Evolutionary conservation across 2,888 invertebrate genomes (phyloP).

Genomic region (Melolontha melolontha): DNA sequence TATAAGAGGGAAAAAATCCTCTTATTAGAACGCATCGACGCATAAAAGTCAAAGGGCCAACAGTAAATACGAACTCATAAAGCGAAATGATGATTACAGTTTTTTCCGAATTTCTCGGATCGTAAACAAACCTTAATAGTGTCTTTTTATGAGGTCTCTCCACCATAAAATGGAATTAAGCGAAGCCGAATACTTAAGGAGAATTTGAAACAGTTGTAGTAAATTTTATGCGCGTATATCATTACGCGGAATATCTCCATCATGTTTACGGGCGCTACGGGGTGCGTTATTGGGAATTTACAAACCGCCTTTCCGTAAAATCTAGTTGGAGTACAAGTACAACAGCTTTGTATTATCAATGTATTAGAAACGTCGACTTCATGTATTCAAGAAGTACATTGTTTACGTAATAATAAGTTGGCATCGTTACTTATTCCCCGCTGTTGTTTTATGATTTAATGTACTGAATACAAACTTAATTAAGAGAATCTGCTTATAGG

Average conservation of each 20-base stretch:
- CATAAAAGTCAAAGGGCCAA: no score
- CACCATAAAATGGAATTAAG: constrained; percentile 3
- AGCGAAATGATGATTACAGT: background rate
- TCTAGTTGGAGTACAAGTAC: background rate
- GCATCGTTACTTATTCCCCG: no score
- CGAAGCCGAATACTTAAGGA: background rate
- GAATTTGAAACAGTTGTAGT: background rate
- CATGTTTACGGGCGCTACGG: background rate
- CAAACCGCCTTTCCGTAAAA: constrained; percentile 9
- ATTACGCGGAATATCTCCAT: constrained; percentile 1
- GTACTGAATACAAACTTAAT: no score
- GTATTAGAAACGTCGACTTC: no score
- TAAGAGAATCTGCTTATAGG: no score
- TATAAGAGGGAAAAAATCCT: no score
- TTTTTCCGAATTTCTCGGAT: background rate
- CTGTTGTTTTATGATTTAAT: no score
- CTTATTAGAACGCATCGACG: no score
- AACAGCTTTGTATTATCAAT: no score
- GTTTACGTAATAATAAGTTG: no score
- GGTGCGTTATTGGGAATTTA: constrained; percentile 7
- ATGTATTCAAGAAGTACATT: no score
- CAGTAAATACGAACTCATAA: background rate
- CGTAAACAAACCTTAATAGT: constrained; percentile 3
- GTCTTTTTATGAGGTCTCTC: constrained; percentile 1
- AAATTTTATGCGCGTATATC: constrained; percentile 6